Base-by-base conservation (phyloP, 2,888 invertebrate species). In the Ormyrus rosae region DNA sequence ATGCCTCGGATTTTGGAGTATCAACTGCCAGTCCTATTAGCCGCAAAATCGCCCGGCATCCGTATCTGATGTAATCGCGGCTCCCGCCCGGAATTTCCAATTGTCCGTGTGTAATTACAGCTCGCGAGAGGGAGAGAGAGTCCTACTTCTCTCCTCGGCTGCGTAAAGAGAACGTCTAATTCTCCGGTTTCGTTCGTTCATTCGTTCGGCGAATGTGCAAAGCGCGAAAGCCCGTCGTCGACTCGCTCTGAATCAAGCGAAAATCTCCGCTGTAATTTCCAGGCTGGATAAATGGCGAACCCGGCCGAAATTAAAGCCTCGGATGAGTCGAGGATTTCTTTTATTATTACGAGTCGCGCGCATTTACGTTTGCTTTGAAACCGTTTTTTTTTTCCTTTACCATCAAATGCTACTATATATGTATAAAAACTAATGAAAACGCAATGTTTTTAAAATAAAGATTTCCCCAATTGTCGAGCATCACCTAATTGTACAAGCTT, bases 31-130 rank as follows among this genome's bases (percentile, higher is more conserved):
- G 74, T 64, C 58, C 51, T 74, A 69, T 68, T 69, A 69, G 69
- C 74, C 64, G 58, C 63, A 58, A 79, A 69, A 74, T 73, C 63
- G 55, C 64, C 68, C 46, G 74, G 74, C 74, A 79, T 74, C 74
- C 77, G 34, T 64, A 78, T 78, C 71, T 71, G 71, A 67, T 63
- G 72, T 72, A 80, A 80, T 80, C 80, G 71, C 10, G 70, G 69
- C 73, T 60, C 60, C 45, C 53, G n/a, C 51, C 6, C 51, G 67
- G 61, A 76, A 80, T 80, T 76, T 71, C 75, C 71, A 76, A 76
- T 76, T 80, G 76, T 80, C 76, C 71, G 60, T 67, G 71, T 53
- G 68, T 76, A 80, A 80, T 76, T 76, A 76, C 55, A 79, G 53
- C 61, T 65, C 19, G 13, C 13, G 61, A 56, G 51, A 51, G 46